Base-by-base conservation (phyloP, 2,113 vertebrate genomes). In the Pedionomus torquatus region DNA sequence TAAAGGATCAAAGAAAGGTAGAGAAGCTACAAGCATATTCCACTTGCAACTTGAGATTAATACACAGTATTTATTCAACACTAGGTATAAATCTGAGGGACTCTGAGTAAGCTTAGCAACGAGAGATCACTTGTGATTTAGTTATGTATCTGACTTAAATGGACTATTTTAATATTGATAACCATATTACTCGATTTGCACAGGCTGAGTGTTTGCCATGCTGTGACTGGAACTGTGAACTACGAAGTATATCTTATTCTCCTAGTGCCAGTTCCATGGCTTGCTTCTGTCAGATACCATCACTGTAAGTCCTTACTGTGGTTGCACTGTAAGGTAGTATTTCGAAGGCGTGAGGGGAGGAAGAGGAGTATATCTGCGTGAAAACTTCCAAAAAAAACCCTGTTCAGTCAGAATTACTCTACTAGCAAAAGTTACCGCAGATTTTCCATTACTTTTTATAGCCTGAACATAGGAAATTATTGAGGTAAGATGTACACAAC, bases 161-260 rank as follows among this genome's bases (percentile, higher is more conserved):
- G 76, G 95, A 96, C 92, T 96, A 95, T 90, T 77, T 90, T 92
- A 96, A 94, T 93, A 52, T 60, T 52, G 76, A 31, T 80, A 77
- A 78, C 71, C 89, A 31, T 81, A 92, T 55, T 31, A 48, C 35
- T 72, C 33, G 43, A 60, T 60, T 89, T 92, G 76, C 63, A 81
- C 60, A 94, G 71, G 63, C 46, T 86, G 75, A 90, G 84, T 57
- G 64, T 63, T 91, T 78, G 82, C 68, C 51, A 7, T 83, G 69
- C 72, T 92, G 79, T 75, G 85, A 86, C 85, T 66, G 49, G 68
- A 92, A 80, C 2, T 85, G 51, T 25, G 77, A 85, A 43, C 55
- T 84, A 12, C 16, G 46, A 75, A 80, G n/a, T 57, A 10, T 6
- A 21, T 57, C 33, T 30, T 46, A 37, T 39, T 43, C n/a, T 94